A percentile compares a stretch with the other conserved stretches of the same genome.
Conservation (phyloP, 2,888 invertebrate genomes). For the Xestia xanthographa region DNA sequence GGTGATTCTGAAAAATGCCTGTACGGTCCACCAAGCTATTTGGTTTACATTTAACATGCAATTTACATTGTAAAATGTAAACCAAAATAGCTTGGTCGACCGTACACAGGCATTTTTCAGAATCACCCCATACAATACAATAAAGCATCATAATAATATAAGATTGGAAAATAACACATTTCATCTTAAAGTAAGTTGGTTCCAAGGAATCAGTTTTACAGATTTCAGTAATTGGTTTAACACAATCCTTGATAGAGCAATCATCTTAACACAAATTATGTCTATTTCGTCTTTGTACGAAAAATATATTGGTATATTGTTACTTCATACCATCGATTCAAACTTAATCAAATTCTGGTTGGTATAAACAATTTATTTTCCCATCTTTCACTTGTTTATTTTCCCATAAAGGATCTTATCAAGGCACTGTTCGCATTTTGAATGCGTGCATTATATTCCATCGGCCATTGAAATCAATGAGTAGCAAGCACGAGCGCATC, state of each 20-base stretch:
- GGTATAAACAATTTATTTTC: conserved; percentile 8
- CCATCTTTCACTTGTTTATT: conserved; percentile 43
- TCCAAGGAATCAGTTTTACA: neutral
- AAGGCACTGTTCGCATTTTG: conserved; percentile 50
- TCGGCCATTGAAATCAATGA: conserved; percentile 74
- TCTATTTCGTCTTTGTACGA: neutral
- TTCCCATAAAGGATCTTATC: conserved; percentile 50
- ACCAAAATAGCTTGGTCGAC: too few relatives aligned
- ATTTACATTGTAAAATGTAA: too few relatives aligned
- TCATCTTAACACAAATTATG: neutral
- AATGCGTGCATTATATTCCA: conserved; percentile 66
- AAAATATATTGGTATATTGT: conserved; percentile 14
- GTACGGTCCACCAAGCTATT: too few relatives aligned
- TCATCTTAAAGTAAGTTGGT: neutral
- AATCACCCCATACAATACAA: too few relatives aligned
- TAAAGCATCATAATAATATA: too few relatives aligned
- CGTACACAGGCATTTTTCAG: too few relatives aligned
- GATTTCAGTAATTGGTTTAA: neutral
- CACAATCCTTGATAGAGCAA: neutral
- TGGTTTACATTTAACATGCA: too few relatives aligned
- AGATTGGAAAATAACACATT: neutral
- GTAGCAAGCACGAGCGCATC: conserved; percentile 61
- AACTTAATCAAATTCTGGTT: conserved; percentile 8
- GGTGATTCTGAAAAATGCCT: conserved; percentile 3
- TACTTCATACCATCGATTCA: neutral